Base-by-base conservation (phyloP, 2,113 vertebrate species). In the Scophthalmus maximus region DNA sequence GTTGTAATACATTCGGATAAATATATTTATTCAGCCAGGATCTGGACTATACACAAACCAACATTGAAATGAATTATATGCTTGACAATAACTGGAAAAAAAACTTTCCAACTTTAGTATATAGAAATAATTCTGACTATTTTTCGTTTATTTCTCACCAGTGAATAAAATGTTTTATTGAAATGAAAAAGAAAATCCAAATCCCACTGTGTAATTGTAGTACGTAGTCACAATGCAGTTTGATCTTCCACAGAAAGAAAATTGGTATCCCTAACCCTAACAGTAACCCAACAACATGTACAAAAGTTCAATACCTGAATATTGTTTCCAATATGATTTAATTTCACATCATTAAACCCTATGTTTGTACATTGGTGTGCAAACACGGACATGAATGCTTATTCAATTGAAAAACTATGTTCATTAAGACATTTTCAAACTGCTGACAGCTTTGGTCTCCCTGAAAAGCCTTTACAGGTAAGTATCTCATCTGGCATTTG, bases 401-500 rank as follows among this genome's bases (percentile, higher is more conserved):
- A 34, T 34, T 34, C 5, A 34, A 34, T 6, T 6, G 5, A 34
- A 34, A 34, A 34, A 34, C 32, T 9, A 34, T 34, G 32, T 6
- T 34, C 32, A 34, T 5, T 15, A 2, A 7, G 18, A 20, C 42
- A 42, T 42, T 42, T 46, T n/a, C n/a, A n/a, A n/a, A n/a, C n/a
- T n/a, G n/a, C n/a, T n/a, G n/a, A n/a, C n/a, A n/a, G n/a, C n/a
- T n/a, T n/a, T n/a, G n/a, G n/a, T n/a, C n/a, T n/a, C n/a, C n/a
- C n/a, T n/a, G n/a, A 10, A 25, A 50, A 73, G 50, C 51, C 65
- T 85, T 73, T 53, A 34, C 11, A 29, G 30, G 51, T n/a, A 59
- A 79, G 29, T 67, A 44, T 74, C 29, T 63, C 74, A 50, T 22
- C 60, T 73, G 32, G 36, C 68, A 55, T 78, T 83, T 70, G 14